A percentile compares a stretch with the other conserved stretches of the same genome.
Conservation (phyloP, 2,888 invertebrate species). For the Drosophila mayaguana region DNA sequence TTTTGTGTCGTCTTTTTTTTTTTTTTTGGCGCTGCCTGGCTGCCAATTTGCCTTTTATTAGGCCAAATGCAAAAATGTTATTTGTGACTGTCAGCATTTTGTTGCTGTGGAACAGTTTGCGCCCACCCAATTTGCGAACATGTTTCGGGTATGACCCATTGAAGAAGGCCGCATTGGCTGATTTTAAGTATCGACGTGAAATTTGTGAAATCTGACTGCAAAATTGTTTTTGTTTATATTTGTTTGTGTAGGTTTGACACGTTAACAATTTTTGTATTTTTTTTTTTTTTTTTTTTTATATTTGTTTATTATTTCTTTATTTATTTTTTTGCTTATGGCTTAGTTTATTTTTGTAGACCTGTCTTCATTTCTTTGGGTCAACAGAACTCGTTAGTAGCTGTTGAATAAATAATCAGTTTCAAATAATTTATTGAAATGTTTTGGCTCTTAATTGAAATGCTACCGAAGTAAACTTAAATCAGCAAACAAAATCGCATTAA, state of each 20-base stretch:
- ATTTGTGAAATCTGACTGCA: constrained; percentile 21
- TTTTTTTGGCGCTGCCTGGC: constrained; percentile 40
- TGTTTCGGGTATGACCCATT: constrained; percentile 50
- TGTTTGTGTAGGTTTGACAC: constrained; percentile 27
- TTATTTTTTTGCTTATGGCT: constrained; percentile 10
- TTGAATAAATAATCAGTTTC: background rate
- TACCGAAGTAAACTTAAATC: background rate
- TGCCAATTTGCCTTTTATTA: constrained; percentile 69
- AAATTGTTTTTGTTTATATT: constrained; percentile 22
- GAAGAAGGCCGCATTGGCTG: constrained; percentile 45
- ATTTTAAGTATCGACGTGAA: constrained; percentile 37
- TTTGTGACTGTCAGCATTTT: constrained; percentile 67
- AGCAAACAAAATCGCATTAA: constrained; percentile 44
- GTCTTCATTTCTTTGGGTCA: constrained; percentile 12
- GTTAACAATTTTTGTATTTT: constrained; percentile 26
- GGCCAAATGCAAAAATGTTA: constrained; percentile 64
- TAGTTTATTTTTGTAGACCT: constrained; percentile 8
- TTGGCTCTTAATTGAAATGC: constrained; percentile 20
- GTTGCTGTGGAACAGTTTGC: constrained; percentile 28
- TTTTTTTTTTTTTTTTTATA: constrained; percentile 3
- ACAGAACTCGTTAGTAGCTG: background rate
- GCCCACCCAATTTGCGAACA: constrained; percentile 48
- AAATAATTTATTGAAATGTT: constrained; percentile 13
- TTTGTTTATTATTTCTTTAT: constrained; percentile 3
- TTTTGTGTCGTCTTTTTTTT: constrained; percentile 32